Percentiles rank a stretch among this genome's conserved stretches.
Conservation (phyloP, 2,113 vertebrate species). For the Rhombomys opimus region DNA sequence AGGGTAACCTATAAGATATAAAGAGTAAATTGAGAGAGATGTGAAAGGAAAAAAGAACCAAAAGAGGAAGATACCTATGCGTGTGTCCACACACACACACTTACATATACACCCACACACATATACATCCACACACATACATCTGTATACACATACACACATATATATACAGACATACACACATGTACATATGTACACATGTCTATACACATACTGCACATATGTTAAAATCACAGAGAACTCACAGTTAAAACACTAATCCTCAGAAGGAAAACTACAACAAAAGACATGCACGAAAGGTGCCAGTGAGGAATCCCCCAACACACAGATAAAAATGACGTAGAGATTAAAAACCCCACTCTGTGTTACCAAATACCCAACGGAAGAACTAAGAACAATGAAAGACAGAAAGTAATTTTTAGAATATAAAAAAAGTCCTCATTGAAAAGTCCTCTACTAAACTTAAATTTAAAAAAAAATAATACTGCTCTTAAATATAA, state of each 20-base stretch:
- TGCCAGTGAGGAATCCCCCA: not conserved
- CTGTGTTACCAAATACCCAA: not conserved
- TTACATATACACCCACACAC: not conserved
- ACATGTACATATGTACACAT: not conserved
- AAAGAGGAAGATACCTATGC: not conserved
- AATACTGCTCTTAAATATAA: not conserved
- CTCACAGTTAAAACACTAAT: constrained; percentile 1
- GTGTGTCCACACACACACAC: not conserved
- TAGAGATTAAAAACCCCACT: not conserved
- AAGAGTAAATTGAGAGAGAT: not conserved
- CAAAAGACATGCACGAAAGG: not conserved
- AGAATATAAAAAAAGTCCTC: constrained; percentile 22
- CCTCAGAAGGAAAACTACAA: constrained; percentile 32
- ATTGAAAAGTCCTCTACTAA: not conserved
- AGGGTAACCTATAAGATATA: not conserved
- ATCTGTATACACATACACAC: fast-evolving
- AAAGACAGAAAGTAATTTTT: not conserved
- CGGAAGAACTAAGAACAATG: not conserved
- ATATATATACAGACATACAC: not conserved
- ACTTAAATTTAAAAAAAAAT: not conserved
- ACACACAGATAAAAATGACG: not conserved
- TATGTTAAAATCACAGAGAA: not conserved
- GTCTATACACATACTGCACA: not conserved
- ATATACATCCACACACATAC: not conserved
- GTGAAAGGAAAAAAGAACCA: not conserved